Evolutionary conservation across 2,888 invertebrate species (phyloP).

Genomic region (Argynnis bischoffii): DNA sequence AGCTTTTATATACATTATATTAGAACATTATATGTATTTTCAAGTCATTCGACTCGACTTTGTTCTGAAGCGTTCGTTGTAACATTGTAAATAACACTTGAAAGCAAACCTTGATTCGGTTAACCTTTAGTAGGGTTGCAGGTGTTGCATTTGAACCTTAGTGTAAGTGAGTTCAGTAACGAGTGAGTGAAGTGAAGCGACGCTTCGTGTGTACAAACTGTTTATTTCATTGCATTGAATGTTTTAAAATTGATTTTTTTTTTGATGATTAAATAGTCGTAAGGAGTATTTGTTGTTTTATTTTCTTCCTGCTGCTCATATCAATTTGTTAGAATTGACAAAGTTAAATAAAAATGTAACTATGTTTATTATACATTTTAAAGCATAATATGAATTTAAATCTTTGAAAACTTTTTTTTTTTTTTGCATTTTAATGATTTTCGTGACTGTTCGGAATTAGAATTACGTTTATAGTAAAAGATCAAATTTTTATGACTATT

Average conservation of each 20-base stretch:
- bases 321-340: neutral
- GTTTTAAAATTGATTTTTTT: constrained; percentile 35
- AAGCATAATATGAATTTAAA: neutral
- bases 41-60: neutral
- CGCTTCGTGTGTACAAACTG: constrained; percentile 36
- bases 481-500: too few relatives aligned
- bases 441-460: too few relatives aligned
- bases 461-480: too few relatives aligned
- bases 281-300: constrained; percentile 25
- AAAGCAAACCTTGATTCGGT: constrained; percentile 10
- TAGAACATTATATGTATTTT: neutral
- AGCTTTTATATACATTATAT: neutral
- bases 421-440: too few relatives aligned
- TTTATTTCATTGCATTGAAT: constrained; percentile 34
- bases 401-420: too few relatives aligned
- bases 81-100: constrained; percentile 19
- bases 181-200: constrained; percentile 30
- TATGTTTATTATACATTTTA: too few relatives aligned
- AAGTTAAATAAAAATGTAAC: neutral
- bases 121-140: too few relatives aligned
- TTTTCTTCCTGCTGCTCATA: neutral
- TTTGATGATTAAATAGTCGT: constrained; percentile 35
- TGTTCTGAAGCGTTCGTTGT: neutral
- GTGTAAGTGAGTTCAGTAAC: constrained; percentile 11
- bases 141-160: constrained; percentile 25